These are phyloP conservation scores for Lepeophtheirus nordmannii DNA, from an alignment of 2,888 invertebrate species.

Conservation along the genomic window DNA sequence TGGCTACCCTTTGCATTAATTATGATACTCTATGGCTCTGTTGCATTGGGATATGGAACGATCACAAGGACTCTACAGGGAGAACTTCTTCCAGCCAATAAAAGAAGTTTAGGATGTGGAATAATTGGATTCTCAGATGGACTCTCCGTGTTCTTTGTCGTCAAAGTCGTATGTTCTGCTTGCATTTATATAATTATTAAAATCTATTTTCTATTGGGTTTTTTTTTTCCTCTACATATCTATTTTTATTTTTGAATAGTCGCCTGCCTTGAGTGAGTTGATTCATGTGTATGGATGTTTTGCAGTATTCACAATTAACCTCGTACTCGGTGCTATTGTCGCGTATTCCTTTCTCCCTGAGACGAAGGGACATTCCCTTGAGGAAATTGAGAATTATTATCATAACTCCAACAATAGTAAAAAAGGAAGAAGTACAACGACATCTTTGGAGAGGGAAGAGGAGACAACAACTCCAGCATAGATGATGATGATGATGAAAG, in stretches of 20 bases:
- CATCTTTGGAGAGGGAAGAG: neutral
- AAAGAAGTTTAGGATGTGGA: conserved; percentile 8
- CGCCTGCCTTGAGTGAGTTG: conserved; percentile 3
- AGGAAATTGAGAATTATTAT: neutral
- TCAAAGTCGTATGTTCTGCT: conserved; percentile 3
- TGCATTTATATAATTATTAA: neutral
- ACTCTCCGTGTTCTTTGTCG: neutral
- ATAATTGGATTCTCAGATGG: conserved; percentile 7
- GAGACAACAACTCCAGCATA: too few species aligned
- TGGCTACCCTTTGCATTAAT: neutral
- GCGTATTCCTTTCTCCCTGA: neutral
- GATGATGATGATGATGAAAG: too few species aligned
- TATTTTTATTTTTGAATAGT: neutral
- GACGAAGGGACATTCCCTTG: neutral
- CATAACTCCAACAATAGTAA: neutral
- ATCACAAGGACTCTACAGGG: conserved; percentile 6
- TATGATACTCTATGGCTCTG: neutral
- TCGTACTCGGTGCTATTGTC: neutral
- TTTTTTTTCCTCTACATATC: neutral
- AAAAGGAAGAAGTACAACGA: neutral
- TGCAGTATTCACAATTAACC: neutral
- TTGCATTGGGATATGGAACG: neutral
- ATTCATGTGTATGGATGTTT: neutral
- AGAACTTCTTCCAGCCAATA: conserved; percentile 8
- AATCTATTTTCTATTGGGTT: neutral